Evolutionary conservation across 2,113 vertebrate species (phyloP).

Genomic region (mouse (Mus musculus)): DNA sequence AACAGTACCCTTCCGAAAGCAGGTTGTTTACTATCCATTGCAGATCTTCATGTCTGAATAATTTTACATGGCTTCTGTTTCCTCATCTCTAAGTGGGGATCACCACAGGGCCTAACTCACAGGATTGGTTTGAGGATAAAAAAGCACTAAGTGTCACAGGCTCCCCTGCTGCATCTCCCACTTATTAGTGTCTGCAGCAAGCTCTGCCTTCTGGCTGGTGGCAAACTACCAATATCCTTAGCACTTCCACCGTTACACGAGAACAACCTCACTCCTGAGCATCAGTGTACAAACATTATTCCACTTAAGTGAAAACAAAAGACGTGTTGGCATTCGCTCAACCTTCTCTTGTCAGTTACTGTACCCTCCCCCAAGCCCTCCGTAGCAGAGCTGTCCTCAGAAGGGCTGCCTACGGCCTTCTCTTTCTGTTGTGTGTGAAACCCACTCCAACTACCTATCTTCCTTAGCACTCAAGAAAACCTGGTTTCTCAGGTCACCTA

Average conservation of each 20-base stretch:
- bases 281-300: not conserved
- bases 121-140: not conserved
- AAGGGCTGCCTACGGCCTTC: not conserved
- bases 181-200: no score
- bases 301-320: not conserved
- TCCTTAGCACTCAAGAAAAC: not conserved
- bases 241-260: not conserved
- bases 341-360: not conserved
- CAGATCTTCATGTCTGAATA: not conserved
- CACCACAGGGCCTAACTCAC: not conserved
- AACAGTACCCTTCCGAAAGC: not conserved
- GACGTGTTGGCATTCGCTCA: not conserved
- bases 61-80: slow-evolving; percentile 5
- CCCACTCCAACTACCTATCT: not conserved
- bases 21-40: not conserved
- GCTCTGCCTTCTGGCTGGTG: not conserved
- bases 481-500: not conserved
- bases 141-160: not conserved
- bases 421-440: not conserved
- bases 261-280: not conserved
- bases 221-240: not conserved
- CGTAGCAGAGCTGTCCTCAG: not conserved
- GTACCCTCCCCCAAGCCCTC: not conserved
- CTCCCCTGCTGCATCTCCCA: not conserved
- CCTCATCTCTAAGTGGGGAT: not conserved